These are phyloP conservation scores for Amphimedon queenslandica DNA, from an alignment of 37 sponge, comb jelly and placozoan species.

Conservation along the genomic window DNA sequence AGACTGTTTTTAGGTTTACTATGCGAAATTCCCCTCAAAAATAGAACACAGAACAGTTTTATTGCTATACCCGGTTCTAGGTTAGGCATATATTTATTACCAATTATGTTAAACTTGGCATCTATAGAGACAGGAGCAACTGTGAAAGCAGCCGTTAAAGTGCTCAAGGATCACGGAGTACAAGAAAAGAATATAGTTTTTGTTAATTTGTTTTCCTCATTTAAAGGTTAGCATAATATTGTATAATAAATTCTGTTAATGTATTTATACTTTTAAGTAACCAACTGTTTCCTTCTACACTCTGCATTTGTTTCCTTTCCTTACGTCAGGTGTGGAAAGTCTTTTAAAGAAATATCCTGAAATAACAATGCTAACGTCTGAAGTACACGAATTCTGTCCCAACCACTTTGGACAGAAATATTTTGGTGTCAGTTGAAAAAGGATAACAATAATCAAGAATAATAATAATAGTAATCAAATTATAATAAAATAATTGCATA, in stretches of 20 bases:
- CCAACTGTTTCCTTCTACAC: not conserved
- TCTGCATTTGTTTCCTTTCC: not conserved
- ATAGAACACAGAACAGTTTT: constrained; percentile 81
- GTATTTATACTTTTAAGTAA: not conserved
- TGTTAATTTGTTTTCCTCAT: constrained; percentile 75
- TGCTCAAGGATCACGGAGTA: constrained; percentile 82
- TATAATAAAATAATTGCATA: too few species aligned
- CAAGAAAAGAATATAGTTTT: constrained; percentile 70
- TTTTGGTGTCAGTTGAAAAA: constrained; percentile 72
- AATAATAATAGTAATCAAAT: too few species aligned
- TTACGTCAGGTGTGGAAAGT: constrained; percentile 23
- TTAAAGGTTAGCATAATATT: constrained; percentile 4
- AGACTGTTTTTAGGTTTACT: constrained; percentile 56
- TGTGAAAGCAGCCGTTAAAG: constrained; percentile 53
- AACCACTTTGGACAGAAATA: constrained; percentile 75
- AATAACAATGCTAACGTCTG: constrained; percentile 74
- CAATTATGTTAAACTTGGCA: not conserved
- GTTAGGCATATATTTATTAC: constrained; percentile 29
- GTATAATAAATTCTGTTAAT: constrained; percentile 16
- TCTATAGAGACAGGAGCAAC: constrained; percentile 83
- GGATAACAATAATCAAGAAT: too few species aligned
- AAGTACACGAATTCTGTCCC: constrained; percentile 64
- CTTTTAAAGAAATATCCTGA: constrained; percentile 47
- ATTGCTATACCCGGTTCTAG: constrained; percentile 81
- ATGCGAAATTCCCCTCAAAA: constrained; percentile 82